Conservation (phyloP, 2,888 invertebrate species). For the Archips crataeganus region DNA sequence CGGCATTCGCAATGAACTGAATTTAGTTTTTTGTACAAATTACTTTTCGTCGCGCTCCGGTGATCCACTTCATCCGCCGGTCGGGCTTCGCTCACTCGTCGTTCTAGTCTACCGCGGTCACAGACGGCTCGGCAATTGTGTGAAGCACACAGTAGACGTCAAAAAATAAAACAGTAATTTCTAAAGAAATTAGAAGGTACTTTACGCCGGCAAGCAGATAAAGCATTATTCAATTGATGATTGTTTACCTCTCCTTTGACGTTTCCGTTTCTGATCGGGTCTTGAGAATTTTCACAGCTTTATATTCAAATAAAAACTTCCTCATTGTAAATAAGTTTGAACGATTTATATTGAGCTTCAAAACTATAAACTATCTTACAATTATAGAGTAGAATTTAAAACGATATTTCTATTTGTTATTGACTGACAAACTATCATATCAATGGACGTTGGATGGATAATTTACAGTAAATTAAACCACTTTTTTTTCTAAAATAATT, state of each 20-base stretch:
- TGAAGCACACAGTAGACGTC: constrained; percentile 43
- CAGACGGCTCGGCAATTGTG: constrained; percentile 58
- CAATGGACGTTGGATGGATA: constrained; percentile 5
- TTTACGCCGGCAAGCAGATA: constrained; percentile 42
- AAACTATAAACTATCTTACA: not conserved
- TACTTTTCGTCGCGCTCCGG: constrained; percentile 84
- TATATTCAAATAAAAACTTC: constrained; percentile 78
- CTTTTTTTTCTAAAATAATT: not conserved
- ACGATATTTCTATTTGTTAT: not conserved
- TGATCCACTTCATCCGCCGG: constrained; percentile 78
- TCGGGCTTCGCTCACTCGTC: constrained; percentile 59
- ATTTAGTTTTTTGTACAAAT: constrained; percentile 85
- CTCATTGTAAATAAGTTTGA: constrained; percentile 58
- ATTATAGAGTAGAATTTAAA: not conserved
- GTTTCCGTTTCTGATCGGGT: constrained; percentile 64
- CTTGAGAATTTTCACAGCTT: constrained; percentile 62
- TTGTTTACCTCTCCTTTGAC: constrained; percentile 60
- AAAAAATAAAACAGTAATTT: constrained; percentile 38
- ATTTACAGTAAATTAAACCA: constrained; percentile 3
- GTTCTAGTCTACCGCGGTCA: constrained; percentile 53
- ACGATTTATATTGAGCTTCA: not conserved
- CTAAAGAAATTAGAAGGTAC: constrained; percentile 53
- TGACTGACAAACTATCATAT: not conserved
- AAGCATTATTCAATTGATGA: constrained; percentile 45
- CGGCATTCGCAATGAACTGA: constrained; percentile 82